Evolutionary conservation across 2,113 vertebrate genomes (phyloP), one percentile per base, ranked within the genome.

Genomic region (Perognathus longimembris): DNA sequence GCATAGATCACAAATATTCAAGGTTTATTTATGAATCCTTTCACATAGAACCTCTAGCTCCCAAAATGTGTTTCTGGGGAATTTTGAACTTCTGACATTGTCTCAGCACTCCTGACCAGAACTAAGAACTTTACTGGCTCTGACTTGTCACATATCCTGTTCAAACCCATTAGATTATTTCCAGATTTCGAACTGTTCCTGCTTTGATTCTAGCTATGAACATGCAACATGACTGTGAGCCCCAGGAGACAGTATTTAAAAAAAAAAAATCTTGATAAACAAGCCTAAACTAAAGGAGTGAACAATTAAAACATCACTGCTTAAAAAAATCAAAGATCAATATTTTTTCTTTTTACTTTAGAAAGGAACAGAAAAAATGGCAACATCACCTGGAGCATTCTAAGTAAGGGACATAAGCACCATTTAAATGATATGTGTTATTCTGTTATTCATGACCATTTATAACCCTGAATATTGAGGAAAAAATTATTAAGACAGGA

Each of bases 21-120:
- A 82, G 12, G 57, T 75, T 76, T 89, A 95, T 73, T 94, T 92
- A 93, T 90, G 86, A 96, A 85, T 81, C 63, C 67, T 86, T 54
- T 81, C 69, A 82, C 57, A 69, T 4, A 89, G 18, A 82, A 64
- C 50, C 59, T 76, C 70, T 3, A 88, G 77, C 32, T 61, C 85
- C 78, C 61, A 50, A 76, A 74, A 50, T 75, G 59, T 38, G 6
- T 76, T 91, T 50, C 84, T 0, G 4, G 36, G 67, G 88, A 96
- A 85, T 32, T 45, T 54, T 63, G 26, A 93, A 63, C 81, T 71
- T 64, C 26, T 28, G 71, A 26, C 9, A 70, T 38, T 63, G 34
- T 77, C 34, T 88, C 38, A 77, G 74, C 66, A 21, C 38, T 76
- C 32, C 1, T 66, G 78, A 94, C 89, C 1, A 73, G 66, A 92